Evolutionary conservation across 2,888 invertebrate genomes (phyloP).

Genomic region (Philhelius pedissequus): DNA sequence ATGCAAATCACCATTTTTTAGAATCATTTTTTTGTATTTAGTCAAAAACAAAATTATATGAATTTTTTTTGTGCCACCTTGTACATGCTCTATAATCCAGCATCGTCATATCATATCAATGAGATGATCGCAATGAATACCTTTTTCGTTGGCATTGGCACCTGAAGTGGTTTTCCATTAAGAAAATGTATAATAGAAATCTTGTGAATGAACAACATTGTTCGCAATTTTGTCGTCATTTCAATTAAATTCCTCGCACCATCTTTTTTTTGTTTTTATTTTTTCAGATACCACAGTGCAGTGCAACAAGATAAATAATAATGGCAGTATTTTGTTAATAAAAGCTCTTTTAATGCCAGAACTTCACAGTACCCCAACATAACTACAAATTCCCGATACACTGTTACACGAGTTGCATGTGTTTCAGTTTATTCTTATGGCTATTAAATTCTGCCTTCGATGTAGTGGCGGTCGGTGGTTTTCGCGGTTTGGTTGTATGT

Average conservation of each 20-base stretch:
- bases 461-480: no score
- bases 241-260: background rate
- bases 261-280: background rate
- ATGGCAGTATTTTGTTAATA: background rate
- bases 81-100: no score
- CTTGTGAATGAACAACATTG: background rate
- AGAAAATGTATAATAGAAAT: background rate
- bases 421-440: background rate
- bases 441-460: background rate
- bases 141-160: background rate
- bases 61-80: no score
- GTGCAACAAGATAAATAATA: background rate
- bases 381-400: background rate
- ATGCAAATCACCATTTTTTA: no score
- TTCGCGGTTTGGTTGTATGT: background rate
- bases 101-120: no score
- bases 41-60: no score
- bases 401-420: background rate
- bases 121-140: background rate
- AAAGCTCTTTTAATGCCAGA: background rate
- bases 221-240: background rate
- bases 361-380: background rate
- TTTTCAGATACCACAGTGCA: background rate
- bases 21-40: no score
- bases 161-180: background rate